phyloP scores from a whole-genome alignment of 2,888 invertebrate species.

The Ophioninae sp. region DNA sequence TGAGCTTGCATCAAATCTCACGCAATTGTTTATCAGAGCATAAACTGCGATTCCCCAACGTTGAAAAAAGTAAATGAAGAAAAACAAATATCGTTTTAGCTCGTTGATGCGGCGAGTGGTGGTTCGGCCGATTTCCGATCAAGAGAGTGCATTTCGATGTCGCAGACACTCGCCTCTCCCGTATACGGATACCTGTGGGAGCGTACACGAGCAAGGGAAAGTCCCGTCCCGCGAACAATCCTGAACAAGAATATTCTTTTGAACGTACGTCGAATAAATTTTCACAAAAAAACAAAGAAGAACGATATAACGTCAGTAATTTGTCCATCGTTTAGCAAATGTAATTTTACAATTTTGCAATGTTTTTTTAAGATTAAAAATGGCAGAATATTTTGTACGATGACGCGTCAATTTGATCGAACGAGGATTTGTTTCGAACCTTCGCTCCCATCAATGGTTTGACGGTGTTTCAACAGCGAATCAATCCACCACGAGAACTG shows the following conservation, averaged over 20 bases:
- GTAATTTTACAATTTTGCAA: not conserved
- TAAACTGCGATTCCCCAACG: conserved; percentile 38
- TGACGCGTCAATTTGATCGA: conserved; percentile 41
- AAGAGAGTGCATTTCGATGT: conserved; percentile 74
- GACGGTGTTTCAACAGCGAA: conserved; percentile 1
- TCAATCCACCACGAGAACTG: not conserved
- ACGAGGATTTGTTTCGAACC: conserved; percentile 28
- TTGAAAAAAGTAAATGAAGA: conserved; percentile 37
- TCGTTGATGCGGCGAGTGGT: conserved; percentile 41
- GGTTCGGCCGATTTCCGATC: conserved; percentile 68
- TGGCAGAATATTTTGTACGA: not conserved
- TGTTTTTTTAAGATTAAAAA: not conserved
- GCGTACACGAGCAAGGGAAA: conserved; percentile 37
- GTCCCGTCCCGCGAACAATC: conserved; percentile 26
- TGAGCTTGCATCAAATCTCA: conserved; percentile 45
- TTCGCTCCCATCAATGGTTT: conserved; percentile 22
- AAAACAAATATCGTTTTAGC: conserved; percentile 47
- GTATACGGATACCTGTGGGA: conserved; percentile 54
- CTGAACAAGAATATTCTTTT: conserved; percentile 30
- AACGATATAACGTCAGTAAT: not conserved
- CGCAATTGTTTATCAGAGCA: conserved; percentile 56
- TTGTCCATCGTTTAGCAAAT: conserved; percentile 4
- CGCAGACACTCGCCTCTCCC: conserved; percentile 59
- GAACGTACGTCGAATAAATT: not conserved
- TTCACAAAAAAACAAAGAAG: not conserved